Evolutionary conservation across 2,888 invertebrate genomes (phyloP).

Genomic region (Pardosa pseudoannulata): DNA sequence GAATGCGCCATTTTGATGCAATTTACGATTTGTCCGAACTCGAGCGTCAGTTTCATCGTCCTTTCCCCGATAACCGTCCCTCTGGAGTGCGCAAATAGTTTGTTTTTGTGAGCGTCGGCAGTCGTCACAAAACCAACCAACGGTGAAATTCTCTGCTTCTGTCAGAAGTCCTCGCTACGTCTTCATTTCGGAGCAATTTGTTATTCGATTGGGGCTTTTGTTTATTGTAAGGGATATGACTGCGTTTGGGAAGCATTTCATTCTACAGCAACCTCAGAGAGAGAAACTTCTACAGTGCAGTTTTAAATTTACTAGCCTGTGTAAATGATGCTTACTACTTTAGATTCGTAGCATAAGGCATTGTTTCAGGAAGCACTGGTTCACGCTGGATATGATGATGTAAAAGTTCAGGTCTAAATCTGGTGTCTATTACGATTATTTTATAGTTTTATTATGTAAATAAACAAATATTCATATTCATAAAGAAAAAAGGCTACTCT

Average conservation of each 20-base stretch:
- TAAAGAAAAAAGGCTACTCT: no score
- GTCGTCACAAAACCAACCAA: conserved; percentile 46
- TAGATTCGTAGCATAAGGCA: no score
- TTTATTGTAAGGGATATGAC: conserved; percentile 11
- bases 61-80: not conserved
- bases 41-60: not conserved
- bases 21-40: not conserved
- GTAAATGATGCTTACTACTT: no score
- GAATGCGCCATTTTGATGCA: not conserved
- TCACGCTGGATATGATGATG: no score
- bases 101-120: conserved; percentile 22
- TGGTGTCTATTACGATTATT: no score
- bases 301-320: no score
- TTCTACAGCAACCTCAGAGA: not conserved
- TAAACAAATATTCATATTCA: no score
- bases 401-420: no score
- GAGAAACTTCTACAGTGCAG: not conserved
- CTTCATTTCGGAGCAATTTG: conserved; percentile 45
- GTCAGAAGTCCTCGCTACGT: conserved; percentile 18
- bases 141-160: conserved; percentile 29
- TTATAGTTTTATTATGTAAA: no score
- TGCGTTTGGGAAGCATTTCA: not conserved
- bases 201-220: conserved; percentile 40
- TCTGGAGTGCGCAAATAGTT: not conserved
- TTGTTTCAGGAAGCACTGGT: no score